Conservation (phyloP, 2,888 invertebrate species). For the Eristalinus sepulchralis region DNA sequence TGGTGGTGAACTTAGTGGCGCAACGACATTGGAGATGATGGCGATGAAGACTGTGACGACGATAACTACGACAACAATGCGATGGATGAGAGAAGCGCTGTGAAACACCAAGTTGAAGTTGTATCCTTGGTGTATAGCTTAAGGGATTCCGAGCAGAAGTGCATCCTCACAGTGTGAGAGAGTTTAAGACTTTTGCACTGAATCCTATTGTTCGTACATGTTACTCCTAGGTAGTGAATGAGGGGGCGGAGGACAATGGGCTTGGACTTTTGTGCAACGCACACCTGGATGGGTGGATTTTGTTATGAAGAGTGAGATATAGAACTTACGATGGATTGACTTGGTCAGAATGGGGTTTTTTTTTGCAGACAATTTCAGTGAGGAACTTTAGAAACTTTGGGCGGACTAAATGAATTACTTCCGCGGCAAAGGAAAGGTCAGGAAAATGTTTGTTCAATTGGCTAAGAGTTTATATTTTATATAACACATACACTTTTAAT, state of each 20-base stretch:
- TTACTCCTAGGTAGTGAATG: constrained; percentile 16
- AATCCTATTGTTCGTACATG: constrained; percentile 37
- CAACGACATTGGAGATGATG: constrained; percentile 13
- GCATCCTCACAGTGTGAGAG: constrained; percentile 52
- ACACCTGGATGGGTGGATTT: constrained; percentile 14
- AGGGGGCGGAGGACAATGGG: constrained; percentile 47
- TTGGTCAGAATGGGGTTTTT: constrained; percentile 50
- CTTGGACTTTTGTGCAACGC: constrained; percentile 44
- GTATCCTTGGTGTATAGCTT: constrained; percentile 63
- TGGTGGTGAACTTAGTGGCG: constrained; percentile 16
- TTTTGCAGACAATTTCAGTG: constrained; percentile 19
- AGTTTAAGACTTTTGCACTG: constrained; percentile 15
- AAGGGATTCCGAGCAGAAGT: constrained; percentile 62
- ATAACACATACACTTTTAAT: too few species aligned
- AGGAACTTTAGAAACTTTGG: not conserved
- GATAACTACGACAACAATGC: constrained; percentile 1
- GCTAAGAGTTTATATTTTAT: too few species aligned
- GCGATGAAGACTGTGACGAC: constrained; percentile 15
- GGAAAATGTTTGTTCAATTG: too few species aligned
- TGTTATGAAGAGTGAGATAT: constrained; percentile 54
- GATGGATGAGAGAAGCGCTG: not conserved
- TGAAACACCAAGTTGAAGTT: constrained; percentile 58
- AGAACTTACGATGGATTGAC: constrained; percentile 52
- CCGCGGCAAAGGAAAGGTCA: too few species aligned
- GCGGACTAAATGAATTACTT: too few species aligned